Percentiles rank a stretch among this genome's conserved stretches.
Conservation (phyloP, 1,140 invertebrate genomes). For the Apis cerana region DNA sequence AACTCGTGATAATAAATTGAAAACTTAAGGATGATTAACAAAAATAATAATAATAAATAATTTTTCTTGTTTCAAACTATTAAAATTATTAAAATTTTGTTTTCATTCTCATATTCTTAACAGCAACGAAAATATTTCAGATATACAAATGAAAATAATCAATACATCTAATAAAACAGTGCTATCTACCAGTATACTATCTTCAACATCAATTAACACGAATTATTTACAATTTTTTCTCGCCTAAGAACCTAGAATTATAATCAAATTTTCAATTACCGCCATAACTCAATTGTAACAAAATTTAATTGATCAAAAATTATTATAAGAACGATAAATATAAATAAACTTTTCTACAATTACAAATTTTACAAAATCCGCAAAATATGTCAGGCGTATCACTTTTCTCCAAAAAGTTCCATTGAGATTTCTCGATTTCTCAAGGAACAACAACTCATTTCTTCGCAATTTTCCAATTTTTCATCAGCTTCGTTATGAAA, state of each 20-base stretch:
- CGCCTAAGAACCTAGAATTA: neutral
- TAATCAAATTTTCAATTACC: neutral
- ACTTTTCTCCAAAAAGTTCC: conserved; percentile 26
- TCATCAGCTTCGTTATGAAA: too few relatives aligned
- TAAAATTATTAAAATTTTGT: neutral
- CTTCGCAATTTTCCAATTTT: conserved; percentile 13
- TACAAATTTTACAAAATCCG: neutral
- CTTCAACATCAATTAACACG: neutral
- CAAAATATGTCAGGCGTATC: neutral
- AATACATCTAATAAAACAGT: neutral
- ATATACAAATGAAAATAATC: neutral
- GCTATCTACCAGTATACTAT: neutral
- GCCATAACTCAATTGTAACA: neutral
- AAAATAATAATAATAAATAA: neutral
- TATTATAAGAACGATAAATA: too few relatives aligned
- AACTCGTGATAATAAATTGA: neutral
- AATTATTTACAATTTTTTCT: neutral
- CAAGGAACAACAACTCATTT: conserved; percentile 8
- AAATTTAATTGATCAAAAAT: neutral
- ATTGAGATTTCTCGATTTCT: neutral
- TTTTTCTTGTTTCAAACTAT: neutral
- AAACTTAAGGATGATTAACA: too few relatives aligned
- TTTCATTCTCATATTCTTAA: too few relatives aligned
- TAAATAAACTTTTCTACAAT: neutral
- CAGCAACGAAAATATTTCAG: neutral